Evolutionary conservation across 1,140 invertebrate species (phyloP), one percentile per base, ranked within the genome.

Genomic region (Drosophila truncata): DNA sequence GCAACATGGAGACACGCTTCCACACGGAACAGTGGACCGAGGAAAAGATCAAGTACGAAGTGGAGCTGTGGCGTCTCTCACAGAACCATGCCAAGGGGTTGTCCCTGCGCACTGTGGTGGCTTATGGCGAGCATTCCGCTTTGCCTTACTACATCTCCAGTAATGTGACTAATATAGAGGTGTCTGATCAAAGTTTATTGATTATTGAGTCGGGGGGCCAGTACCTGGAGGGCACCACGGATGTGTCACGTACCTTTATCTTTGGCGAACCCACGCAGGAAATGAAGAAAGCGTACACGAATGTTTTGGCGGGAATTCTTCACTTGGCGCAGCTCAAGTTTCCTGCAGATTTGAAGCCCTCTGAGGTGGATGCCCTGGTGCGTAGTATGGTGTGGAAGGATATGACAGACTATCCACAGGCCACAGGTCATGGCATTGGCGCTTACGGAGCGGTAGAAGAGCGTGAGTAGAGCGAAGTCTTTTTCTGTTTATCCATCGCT

Each of bases 191-290:
- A 69, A 95, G 95, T 35, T 95, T 95, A 0, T 79, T 96, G 29
- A 94, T 96, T 4, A 94, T 96, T 46, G 95, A 96, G 76, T 96
- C 96, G 1, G 96, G 96, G 18, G 96, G 96, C 33, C 96, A 96
- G 91, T 96, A 96, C 91, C 93, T 94, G 69, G 97, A 98, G 93
- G 98, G 98, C 39, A 99, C 98, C 2, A 99, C 98, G 1, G 97
- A 99, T 88, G 96, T 99, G 0, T 98, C 98, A 0, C 94, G 98
- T 65, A 99, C 98, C 0, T 93, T 99, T 9, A 97, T 98, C 93
- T 97, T 97, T 88, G 98, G 98, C 2, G 93, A 93, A 16, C 97
- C 98, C 1, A 96, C 96, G 0, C 91, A 94, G 1, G 95, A 96
- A 49, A 95, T 98, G 92, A 95, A 95, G 66, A 95, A 96, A 76